Evolutionary conservation across 2,888 invertebrate species (phyloP).

Genomic region (Thecophora atra): DNA sequence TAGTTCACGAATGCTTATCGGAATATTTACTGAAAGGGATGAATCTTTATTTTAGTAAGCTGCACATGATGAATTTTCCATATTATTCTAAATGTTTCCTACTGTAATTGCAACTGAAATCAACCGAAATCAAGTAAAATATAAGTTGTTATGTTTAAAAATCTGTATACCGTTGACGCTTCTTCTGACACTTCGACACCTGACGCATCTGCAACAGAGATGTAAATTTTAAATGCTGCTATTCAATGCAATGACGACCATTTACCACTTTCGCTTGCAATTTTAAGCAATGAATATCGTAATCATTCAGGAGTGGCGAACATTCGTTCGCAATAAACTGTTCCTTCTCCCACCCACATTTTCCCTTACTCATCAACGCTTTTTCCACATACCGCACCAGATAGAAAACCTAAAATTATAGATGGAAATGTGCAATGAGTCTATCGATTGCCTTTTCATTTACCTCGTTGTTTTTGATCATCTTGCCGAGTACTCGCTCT

Average conservation of each 20-base stretch:
- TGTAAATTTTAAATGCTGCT: not conserved
- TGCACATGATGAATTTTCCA: too few species aligned
- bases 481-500: conserved; percentile 56
- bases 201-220: conserved; percentile 54
- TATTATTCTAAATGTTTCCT: too few species aligned
- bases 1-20: too few species aligned
- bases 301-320: conserved; percentile 54
- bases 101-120: too few species aligned
- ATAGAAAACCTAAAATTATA: conserved; percentile 52
- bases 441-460: too few species aligned
- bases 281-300: conserved; percentile 55
- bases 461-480: conserved; percentile 56
- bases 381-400: conserved; percentile 56
- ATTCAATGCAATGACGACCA: not conserved
- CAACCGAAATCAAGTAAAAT: too few species aligned
- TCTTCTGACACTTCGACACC: conserved; percentile 57
- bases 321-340: conserved; percentile 55
- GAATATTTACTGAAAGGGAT: too few species aligned
- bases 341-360: conserved; percentile 57
- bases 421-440: not conserved
- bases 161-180: conserved; percentile 58
- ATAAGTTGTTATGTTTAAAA: conserved; percentile 50
- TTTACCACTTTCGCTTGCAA: conserved; percentile 57
- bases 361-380: conserved; percentile 39
- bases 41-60: too few species aligned